These are phyloP conservation scores for Chaetodon trifasciatus DNA, from an alignment of 2,797 vertebrate genomes.

Conservation along the genomic window DNA sequence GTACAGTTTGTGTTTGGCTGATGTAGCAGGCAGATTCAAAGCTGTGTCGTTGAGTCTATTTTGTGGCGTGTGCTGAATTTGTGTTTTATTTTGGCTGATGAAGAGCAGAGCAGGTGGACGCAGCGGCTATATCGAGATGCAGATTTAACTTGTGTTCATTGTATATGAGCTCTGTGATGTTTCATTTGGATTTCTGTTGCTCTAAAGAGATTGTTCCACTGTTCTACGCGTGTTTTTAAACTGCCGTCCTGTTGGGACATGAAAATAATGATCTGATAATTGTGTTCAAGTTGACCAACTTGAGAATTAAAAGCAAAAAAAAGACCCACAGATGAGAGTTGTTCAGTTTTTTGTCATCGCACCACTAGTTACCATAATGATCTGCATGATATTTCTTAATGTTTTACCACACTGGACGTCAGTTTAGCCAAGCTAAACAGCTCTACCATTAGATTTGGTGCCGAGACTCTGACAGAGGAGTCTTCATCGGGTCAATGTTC, in stretches of 20 bases:
- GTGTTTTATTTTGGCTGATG: conserved; percentile 52
- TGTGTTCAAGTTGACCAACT: conserved; percentile 74
- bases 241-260: conserved; percentile 49
- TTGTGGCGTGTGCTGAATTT: conserved; percentile 50
- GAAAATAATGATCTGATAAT: conserved; percentile 53
- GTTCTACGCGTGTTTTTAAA: conserved; percentile 56
- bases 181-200: conserved; percentile 66
- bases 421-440: neutral
- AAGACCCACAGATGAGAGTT: conserved; percentile 18
- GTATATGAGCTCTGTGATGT: conserved; percentile 52
- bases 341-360: conserved; percentile 8
- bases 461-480: conserved; percentile 18
- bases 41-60: conserved; percentile 46
- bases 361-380: neutral
- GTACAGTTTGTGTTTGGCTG: conserved; percentile 76
- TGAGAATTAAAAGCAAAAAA: conserved; percentile 75
- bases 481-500: conserved; percentile 58
- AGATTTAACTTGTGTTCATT: conserved; percentile 35
- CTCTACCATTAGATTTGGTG: conserved; percentile 22
- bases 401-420: neutral
- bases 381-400: neutral
- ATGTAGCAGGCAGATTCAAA: conserved; percentile 58
- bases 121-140: conserved; percentile 16
- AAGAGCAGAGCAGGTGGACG: conserved; percentile 42
- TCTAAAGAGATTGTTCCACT: conserved; percentile 72